These are phyloP conservation scores for Theretra japonica DNA, from an alignment of 2,888 invertebrate genomes.

Conservation along the genomic window DNA sequence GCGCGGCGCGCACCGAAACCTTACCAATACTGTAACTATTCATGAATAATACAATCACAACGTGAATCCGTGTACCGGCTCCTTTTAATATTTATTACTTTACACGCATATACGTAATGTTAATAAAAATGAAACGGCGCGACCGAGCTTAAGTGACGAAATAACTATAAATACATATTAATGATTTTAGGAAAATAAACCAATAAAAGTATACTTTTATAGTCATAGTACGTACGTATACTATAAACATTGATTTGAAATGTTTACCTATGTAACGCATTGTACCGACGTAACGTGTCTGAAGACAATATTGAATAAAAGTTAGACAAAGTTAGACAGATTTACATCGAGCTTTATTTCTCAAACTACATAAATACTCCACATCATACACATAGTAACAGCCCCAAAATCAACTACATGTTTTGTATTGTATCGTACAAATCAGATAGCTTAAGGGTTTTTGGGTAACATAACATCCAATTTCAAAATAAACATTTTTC, in stretches of 20 bases:
- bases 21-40: slow-evolving; percentile 50
- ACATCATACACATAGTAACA: too few relatives aligned
- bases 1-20: slow-evolving; percentile 57
- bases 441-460: too few relatives aligned
- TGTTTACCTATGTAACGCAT: neutral
- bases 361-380: too few relatives aligned
- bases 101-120: slow-evolving; percentile 5
- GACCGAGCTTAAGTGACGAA: neutral
- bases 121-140: neutral
- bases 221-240: too few relatives aligned
- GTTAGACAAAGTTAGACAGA: too few relatives aligned
- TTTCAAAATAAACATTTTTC: too few relatives aligned
- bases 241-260: neutral
- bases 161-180: neutral
- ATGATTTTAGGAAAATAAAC: neutral
- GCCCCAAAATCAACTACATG: too few relatives aligned
- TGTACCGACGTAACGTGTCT: neutral
- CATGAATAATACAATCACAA: slow-evolving; percentile 59
- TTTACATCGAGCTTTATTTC: too few relatives aligned
- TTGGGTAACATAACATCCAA: too few relatives aligned
- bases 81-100: slow-evolving; percentile 24
- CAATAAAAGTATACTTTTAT: too few relatives aligned
- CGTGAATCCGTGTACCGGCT: slow-evolving; percentile 26
- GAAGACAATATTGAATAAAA: neutral
- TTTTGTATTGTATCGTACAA: too few relatives aligned